phyloP scores from a whole-genome alignment of 1,140 invertebrate species.

The Neodiprion virginianus region DNA sequence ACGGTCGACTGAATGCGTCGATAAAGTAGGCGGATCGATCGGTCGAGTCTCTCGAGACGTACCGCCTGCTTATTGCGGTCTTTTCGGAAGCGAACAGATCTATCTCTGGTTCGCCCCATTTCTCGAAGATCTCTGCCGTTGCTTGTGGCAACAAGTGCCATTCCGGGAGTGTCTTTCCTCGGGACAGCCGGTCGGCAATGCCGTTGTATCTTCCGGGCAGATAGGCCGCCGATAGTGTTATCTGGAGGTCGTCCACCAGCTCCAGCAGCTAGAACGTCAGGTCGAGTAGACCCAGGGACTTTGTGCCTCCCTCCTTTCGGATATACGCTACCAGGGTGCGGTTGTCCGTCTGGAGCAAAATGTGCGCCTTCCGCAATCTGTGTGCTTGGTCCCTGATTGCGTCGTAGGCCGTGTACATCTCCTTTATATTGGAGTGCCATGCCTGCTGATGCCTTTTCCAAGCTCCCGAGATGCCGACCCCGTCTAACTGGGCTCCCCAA shows the following conservation, averaged over 20 bases:
- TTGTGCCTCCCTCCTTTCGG: constrained; percentile 42
- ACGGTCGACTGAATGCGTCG: constrained; percentile 40
- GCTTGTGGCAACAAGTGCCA: constrained; percentile 42
- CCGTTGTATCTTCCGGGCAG: constrained; percentile 42
- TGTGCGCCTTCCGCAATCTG: constrained; percentile 34
- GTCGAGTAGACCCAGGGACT: constrained; percentile 32
- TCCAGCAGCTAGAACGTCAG: constrained; percentile 33
- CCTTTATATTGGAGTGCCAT: constrained; percentile 31
- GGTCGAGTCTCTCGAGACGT: constrained; percentile 35
- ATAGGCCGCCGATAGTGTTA: constrained; percentile 34
- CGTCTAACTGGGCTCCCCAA: constrained; percentile 28
- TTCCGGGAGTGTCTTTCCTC: constrained; percentile 35
- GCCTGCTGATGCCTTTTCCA: constrained; percentile 20
- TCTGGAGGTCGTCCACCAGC: constrained; percentile 30
- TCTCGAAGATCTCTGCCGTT: constrained; percentile 33
- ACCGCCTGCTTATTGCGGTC: constrained; percentile 38
- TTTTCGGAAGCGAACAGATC: constrained; percentile 45
- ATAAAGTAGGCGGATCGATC: constrained; percentile 33
- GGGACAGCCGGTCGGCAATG: constrained; percentile 39
- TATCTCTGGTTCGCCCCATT: constrained; percentile 40
- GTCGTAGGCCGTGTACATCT: constrained; percentile 25
- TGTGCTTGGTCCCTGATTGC: constrained; percentile 18
- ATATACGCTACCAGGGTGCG: constrained; percentile 39
- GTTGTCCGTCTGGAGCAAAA: constrained; percentile 36
- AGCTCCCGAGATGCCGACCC: constrained; percentile 2